Percentiles rank a stretch among this genome's conserved stretches.
Evolutionary conservation across 1,140 invertebrate species (phyloP).

Genomic region (Temnothorax longispinosus): DNA sequence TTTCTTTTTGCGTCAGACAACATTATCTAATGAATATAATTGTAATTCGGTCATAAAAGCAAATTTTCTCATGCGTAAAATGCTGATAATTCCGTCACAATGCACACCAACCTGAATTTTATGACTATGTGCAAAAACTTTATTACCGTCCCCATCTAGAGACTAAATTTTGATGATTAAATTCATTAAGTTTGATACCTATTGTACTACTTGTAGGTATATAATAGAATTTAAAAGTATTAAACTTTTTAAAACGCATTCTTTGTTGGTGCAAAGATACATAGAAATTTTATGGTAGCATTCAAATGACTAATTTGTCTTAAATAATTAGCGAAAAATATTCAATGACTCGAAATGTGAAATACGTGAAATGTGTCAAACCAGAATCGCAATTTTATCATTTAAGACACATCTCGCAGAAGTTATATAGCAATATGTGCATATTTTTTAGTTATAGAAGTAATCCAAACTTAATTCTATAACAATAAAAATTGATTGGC

Average conservation of each 20-base stretch:
- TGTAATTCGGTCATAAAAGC: constrained; percentile 11
- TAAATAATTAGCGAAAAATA: neutral
- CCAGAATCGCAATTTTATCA: neutral
- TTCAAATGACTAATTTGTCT: neutral
- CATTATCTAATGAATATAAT: constrained; percentile 9
- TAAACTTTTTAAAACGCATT: neutral
- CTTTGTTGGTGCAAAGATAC: neutral
- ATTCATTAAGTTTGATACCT: neutral
- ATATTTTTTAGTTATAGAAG: neutral
- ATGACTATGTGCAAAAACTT: neutral
- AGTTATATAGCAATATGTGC: neutral
- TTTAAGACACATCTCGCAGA: neutral
- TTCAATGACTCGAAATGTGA: neutral
- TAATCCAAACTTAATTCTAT: constrained; percentile 10
- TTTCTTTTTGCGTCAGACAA: neutral
- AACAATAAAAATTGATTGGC: constrained; percentile 14
- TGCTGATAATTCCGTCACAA: neutral
- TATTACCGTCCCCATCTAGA: too few relatives aligned
- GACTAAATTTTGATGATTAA: constrained; percentile 17
- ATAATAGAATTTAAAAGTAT: neutral
- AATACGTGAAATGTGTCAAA: too few relatives aligned
- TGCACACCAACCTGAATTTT: neutral
- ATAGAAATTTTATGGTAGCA: neutral
- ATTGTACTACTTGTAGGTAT: neutral
- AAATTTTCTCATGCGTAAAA: constrained; percentile 9